A percentile compares a stretch with the other conserved stretches of the same genome.
These are phyloP conservation scores for Cryptotis parvus DNA, from an alignment of 2,113 vertebrate genomes.

Conservation along the genomic window DNA sequence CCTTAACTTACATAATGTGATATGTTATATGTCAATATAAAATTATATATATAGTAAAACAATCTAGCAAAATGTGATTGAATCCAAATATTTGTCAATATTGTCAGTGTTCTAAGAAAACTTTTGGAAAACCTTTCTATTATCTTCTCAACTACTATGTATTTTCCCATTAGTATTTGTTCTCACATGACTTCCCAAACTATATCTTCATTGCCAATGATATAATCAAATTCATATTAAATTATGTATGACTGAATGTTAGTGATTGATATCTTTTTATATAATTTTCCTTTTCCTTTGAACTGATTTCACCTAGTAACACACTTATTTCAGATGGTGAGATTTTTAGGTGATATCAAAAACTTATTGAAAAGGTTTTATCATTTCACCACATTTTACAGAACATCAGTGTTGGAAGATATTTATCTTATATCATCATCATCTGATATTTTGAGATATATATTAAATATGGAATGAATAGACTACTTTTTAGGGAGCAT, in stretches of 20 bases:
- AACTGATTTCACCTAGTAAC: neutral
- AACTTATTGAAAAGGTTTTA: neutral
- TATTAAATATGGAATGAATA: neutral
- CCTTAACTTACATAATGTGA: neutral
- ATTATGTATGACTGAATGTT: neutral
- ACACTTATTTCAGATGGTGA: neutral
- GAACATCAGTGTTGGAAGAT: neutral
- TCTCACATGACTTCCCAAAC: neutral
- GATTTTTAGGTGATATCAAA: conserved; percentile 20
- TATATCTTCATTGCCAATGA: neutral
- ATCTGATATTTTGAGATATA: conserved; percentile 3
- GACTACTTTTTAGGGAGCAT: neutral
- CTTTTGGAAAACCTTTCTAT: neutral
- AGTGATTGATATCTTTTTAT: neutral
- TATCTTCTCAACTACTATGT: neutral
- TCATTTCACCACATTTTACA: neutral
- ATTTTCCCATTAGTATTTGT: neutral
- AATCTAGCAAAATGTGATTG: neutral
- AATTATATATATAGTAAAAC: neutral
- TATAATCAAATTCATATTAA: neutral
- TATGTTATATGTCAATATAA: neutral
- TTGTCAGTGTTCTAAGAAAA: neutral
- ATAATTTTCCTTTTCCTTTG: neutral
- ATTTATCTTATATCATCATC: neutral
- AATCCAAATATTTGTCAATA: neutral